These are phyloP conservation scores for Rhimphoctona megacephalus DNA, from an alignment of 2,888 invertebrate species.

Conservation along the genomic window DNA sequence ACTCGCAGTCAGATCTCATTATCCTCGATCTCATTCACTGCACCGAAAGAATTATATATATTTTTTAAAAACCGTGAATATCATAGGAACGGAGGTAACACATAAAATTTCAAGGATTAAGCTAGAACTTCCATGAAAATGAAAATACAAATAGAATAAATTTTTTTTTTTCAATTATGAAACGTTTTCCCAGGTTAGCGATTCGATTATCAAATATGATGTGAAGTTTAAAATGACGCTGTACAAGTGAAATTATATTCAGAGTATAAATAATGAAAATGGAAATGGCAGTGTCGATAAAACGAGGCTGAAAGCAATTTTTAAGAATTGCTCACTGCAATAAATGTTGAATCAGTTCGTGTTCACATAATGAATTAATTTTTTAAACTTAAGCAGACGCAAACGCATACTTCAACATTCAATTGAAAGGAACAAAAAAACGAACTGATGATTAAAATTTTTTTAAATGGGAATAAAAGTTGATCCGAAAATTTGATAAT, in stretches of 20 bases:
- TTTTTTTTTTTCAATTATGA: not conserved
- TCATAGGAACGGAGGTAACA: not conserved
- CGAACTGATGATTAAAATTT: not conserved
- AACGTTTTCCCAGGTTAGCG: not conserved
- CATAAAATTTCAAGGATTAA: not conserved
- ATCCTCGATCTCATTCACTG: not conserved
- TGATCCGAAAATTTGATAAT: not conserved
- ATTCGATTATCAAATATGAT: not conserved
- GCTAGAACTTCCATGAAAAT: not conserved
- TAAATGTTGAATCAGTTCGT: not conserved
- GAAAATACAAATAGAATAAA: not conserved
- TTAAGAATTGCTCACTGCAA: no score
- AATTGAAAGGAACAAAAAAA: not conserved
- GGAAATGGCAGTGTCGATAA: no score
- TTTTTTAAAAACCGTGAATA: not conserved
- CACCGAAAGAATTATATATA: not conserved
- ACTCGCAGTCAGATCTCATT: slow-evolving; percentile 5
- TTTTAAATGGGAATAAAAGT: not conserved
- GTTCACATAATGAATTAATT: no score
- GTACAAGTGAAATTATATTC: no score
- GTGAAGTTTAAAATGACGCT: no score
- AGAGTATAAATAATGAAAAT: no score
- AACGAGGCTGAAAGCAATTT: no score
- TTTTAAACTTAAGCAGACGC: no score
- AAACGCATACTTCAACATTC: not conserved